Evolutionary conservation across 2,113 vertebrate genomes (phyloP).

Genomic region (Bubo bubo): DNA sequence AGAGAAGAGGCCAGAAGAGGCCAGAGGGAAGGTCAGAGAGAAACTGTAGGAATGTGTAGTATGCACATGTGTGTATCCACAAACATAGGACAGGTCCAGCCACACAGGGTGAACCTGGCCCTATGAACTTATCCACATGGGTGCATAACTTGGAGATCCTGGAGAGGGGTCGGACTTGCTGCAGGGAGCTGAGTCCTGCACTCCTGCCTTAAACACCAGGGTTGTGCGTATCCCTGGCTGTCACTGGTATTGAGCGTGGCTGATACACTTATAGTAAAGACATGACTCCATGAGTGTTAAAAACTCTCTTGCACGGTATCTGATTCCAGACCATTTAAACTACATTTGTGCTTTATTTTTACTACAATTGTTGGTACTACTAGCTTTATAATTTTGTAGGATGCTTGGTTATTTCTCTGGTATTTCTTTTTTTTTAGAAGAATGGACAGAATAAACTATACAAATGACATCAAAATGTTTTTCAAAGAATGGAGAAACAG

Average conservation of each 20-base stretch:
- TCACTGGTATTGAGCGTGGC: background rate
- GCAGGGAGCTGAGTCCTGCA: background rate
- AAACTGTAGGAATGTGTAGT: background rate
- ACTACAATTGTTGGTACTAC: background rate
- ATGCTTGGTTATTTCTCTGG: background rate
- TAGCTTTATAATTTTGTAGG: background rate
- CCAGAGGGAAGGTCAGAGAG: background rate
- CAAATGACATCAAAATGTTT: background rate
- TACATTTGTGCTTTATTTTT: background rate
- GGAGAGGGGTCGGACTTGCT: background rate
- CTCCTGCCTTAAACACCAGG: background rate
- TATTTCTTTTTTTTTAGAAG: background rate
- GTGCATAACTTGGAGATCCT: background rate
- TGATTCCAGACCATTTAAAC: background rate
- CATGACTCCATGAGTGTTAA: background rate
- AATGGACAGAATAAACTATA: background rate
- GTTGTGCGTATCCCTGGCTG: background rate
- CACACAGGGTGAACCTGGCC: background rate
- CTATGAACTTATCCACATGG: background rate
- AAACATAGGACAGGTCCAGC: background rate
- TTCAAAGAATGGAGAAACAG: background rate
- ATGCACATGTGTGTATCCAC: accelerated
- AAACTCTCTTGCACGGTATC: background rate
- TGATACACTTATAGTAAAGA: background rate
- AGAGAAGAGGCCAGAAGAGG: background rate